Base-by-base conservation (phyloP, 1,140 invertebrate species). In the Drosophila busckii region DNA sequence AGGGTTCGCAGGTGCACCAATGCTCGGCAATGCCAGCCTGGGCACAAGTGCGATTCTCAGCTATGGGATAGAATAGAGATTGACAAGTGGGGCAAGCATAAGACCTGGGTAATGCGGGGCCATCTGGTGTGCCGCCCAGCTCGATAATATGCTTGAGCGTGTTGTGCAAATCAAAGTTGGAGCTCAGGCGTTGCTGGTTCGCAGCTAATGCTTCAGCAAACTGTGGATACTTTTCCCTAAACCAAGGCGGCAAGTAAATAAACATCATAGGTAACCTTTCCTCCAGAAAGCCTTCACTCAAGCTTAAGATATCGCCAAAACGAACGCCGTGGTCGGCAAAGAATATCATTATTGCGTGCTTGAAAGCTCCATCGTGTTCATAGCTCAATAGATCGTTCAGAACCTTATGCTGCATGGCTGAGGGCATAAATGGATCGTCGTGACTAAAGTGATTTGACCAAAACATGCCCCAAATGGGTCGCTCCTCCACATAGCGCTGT, bases 301-400 rank as follows among this genome's bases (percentile, higher is more conserved):
- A 45, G 37, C 90, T 83, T 8, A 94, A 82, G 9, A 96, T 90
- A 4, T 88, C 86, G 2, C 96, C 96, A 89, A 93, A 98, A 19
- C 97, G 86, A 68, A 95, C 93, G 0, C 97, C 97, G 86, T 98
- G 97, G 87, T 99, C 97, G 61, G 95, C 96, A 64, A 97, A 89
- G 10, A 97, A 90, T 17, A 98, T 89, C 0, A 98, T 82, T 54
- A 93, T 88, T 0, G 92, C 91, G 29, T 92, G 90, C 29, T 94
- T 90, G 25, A 93, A 80, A 2, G 90, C 87, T 0, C 90, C 90
- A 1, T 88, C 87, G 0, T 85, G 60, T 9, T 92, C 87, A n/a
- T 94, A 70, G 6, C 88, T 84, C 29, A 89, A 76, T 8, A 95
- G 87, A 62, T 92, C 91, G 0, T 75, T 54, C 6, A 89, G 66